Base-by-base conservation (phyloP, 2,888 invertebrate species). In the Ophraella communa region DNA sequence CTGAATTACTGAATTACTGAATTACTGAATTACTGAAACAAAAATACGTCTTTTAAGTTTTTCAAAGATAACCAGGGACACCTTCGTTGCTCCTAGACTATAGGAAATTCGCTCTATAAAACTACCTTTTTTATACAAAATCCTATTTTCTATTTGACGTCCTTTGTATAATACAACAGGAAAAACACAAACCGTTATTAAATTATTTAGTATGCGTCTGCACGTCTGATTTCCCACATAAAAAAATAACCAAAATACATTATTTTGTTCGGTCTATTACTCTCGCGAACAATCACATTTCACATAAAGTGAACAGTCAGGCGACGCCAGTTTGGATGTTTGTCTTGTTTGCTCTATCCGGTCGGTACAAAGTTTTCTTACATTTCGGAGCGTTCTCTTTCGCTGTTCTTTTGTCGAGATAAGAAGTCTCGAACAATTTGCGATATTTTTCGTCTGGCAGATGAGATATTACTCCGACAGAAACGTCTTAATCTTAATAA, bases 291-390 rank as follows among this genome's bases (percentile, higher is more conserved):
- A 65, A 67, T 71, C 64, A 62, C 65, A 60, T 68, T 66, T 65
- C 64, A 66, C 66, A 71, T 72, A 68, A 72, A 73, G 67, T 67
- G 73, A 72, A 69, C 72, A 76, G 73, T 71, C 74, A 73, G 72
- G 72, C 73, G 76, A 76, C 77, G 75, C 76, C 75, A 75, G 73
- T 73, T 73, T 73, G 76, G 74, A 77, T 75, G 72, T 76, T 77
- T 75, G 74, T 77, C 77, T 77, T 75, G 74, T 77, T 76, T 75
- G 77, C 73, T 76, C 73, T 76, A 74, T 74, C 76, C 74, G 71
- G 72, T 72, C 71, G 73, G 73, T 73, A 72, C 71, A 70, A 76
- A 76, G 70, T 74, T 74, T 74, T 71, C 73, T 72, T 69, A 71
- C 72, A 75, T 76, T 75, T 76, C 74, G 72, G 71, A 66, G 73